phyloP scores from a whole-genome alignment of 1,140 invertebrate genomes.

The Uloborus diversus region DNA sequence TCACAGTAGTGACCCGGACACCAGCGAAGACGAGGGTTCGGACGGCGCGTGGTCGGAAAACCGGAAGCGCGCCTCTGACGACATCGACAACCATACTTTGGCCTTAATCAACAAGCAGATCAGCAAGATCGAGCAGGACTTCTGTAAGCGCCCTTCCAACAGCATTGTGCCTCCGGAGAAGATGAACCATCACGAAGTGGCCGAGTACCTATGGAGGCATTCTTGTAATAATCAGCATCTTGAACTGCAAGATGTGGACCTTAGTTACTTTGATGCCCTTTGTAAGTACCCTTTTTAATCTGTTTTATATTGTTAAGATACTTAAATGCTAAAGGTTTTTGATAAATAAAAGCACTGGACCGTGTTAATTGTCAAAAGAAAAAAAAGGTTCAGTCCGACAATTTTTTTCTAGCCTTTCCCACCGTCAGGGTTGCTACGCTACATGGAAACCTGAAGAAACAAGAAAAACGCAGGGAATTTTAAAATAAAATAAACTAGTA shows the following conservation, averaged over 20 bases:
- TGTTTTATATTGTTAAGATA: too few relatives aligned
- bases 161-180: slow-evolving; percentile 59
- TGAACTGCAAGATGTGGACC: slow-evolving; percentile 47
- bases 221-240: slow-evolving; percentile 47
- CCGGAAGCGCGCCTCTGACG: slow-evolving; percentile 9
- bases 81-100: slow-evolving; percentile 65
- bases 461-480: too few relatives aligned
- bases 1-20: slow-evolving; percentile 88
- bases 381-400: too few relatives aligned
- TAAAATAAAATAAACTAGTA: too few relatives aligned
- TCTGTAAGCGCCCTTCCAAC: slow-evolving; percentile 69
- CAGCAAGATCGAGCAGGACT: slow-evolving; percentile 77
- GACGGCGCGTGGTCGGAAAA: slow-evolving; percentile 29
- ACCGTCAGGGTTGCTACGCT: too few relatives aligned
- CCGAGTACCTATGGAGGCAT: slow-evolving; percentile 46
- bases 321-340: too few relatives aligned
- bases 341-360: too few relatives aligned
- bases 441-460: too few relatives aligned
- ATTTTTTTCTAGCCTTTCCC: too few relatives aligned
- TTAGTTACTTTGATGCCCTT: slow-evolving; percentile 51
- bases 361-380: too few relatives aligned
- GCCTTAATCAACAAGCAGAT: slow-evolving; percentile 79
- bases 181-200: slow-evolving; percentile 37
- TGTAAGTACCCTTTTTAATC: slow-evolving; percentile 40
- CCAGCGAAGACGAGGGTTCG: slow-evolving; percentile 24